phyloP scores from a whole-genome alignment of 2,888 invertebrate genomes.

The Nomada ferruginata region DNA sequence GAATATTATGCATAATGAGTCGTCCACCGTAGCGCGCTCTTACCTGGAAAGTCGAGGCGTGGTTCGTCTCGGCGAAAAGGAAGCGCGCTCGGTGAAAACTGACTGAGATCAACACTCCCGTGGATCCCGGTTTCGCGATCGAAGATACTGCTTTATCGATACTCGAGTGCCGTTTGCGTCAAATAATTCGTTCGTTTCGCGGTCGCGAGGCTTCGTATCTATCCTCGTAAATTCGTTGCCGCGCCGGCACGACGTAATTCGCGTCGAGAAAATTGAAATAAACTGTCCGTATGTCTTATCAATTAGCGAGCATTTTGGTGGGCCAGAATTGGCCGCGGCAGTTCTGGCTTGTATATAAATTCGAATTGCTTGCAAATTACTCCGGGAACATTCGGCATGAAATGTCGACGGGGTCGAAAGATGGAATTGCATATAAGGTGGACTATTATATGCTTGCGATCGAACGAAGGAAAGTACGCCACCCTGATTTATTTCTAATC shows the following conservation, averaged over 20 bases:
- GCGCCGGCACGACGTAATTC: constrained; percentile 16
- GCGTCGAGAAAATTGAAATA: neutral
- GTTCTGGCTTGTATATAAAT: neutral
- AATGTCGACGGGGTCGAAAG: neutral
- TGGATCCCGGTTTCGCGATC: constrained; percentile 43
- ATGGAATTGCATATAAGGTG: no score
- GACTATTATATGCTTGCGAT: no score
- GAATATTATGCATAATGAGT: constrained; percentile 77
- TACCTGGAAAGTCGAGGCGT: constrained; percentile 67
- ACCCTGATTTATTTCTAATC: no score
- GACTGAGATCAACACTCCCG: constrained; percentile 56
- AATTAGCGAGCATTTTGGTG: neutral
- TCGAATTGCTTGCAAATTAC: constrained; percentile 3
- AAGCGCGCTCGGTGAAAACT: constrained; percentile 37
- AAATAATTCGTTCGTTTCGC: constrained; percentile 16
- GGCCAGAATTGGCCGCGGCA: neutral
- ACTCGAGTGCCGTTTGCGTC: constrained; percentile 17
- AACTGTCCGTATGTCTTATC: neutral
- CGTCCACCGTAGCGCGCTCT: constrained; percentile 56
- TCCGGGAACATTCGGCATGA: neutral
- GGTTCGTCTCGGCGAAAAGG: constrained; percentile 43
- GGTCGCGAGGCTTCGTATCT: neutral
- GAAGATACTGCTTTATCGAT: constrained; percentile 36
- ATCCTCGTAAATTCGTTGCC: constrained; percentile 29
- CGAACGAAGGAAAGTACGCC: no score